These are phyloP conservation scores for Tympanoctomys barrerae DNA, from an alignment of 2,797 vertebrate genomes.

Conservation along the genomic window DNA sequence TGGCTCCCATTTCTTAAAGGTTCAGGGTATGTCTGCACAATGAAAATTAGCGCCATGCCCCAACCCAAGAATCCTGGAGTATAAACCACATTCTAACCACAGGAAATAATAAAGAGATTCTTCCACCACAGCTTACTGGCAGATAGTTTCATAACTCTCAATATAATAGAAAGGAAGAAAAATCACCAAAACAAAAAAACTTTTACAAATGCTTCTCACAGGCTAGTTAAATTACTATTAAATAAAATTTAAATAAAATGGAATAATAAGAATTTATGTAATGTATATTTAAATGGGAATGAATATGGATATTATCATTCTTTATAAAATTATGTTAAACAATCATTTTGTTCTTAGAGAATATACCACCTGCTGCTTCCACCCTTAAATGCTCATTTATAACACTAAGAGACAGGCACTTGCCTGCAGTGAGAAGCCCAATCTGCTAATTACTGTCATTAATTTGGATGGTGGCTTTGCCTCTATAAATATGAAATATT, in stretches of 20 bases:
- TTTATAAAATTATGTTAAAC: conserved; percentile 77
- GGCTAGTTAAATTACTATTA: conserved; percentile 51
- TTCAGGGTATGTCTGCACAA: neutral
- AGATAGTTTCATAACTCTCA: conserved; percentile 1
- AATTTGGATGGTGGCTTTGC: conserved; percentile 75
- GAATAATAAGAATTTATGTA: conserved; percentile 64
- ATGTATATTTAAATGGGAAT: conserved; percentile 59
- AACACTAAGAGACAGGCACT: conserved; percentile 73
- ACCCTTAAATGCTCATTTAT: conserved; percentile 75
- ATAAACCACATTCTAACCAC: neutral
- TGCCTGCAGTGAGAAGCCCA: conserved; percentile 77
- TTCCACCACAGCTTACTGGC: neutral
- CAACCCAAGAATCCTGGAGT: accelerated
- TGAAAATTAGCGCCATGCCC: neutral
- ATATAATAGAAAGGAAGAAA: conserved; percentile 36
- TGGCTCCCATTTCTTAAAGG: neutral
- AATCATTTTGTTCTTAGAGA: conserved; percentile 79
- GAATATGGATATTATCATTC: conserved; percentile 58
- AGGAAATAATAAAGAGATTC: neutral
- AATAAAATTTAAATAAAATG: conserved; percentile 64
- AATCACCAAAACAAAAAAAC: conserved; percentile 54
- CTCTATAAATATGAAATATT: conserved; percentile 76
- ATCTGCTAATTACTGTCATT: conserved; percentile 80
- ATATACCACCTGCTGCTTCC: conserved; percentile 73
- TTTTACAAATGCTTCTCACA: conserved; percentile 39